Evolutionary conservation across 2,888 invertebrate genomes (phyloP).

Genomic region (Aphodius granarius): DNA sequence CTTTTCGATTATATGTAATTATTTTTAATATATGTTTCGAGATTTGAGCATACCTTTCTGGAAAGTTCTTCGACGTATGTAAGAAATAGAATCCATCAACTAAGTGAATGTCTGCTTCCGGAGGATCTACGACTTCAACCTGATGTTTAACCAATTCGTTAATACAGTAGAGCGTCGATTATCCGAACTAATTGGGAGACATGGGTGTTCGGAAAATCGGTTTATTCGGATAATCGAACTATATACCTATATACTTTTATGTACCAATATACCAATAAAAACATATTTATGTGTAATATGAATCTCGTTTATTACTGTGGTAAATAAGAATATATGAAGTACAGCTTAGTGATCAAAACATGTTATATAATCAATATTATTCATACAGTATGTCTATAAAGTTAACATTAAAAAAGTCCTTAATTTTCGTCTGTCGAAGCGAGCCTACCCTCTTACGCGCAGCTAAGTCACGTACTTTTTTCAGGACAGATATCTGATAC

Average conservation of each 20-base stretch:
- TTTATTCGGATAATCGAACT: constrained; percentile 15
- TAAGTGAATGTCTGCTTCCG: neutral
- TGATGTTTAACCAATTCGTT: neutral
- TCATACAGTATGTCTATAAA: neutral
- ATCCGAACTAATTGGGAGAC: constrained; percentile 22
- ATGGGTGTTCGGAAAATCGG: constrained; percentile 15
- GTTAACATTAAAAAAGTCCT: neutral
- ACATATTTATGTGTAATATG: neutral
- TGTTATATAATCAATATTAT: neutral
- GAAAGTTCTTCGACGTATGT: neutral
- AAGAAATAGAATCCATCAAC: constrained; percentile 1
- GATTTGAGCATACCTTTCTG: neutral
- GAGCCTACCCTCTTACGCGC: neutral
- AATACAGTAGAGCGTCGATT: constrained; percentile 22
- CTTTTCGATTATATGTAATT: constrained; percentile 35
- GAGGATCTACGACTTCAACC: neutral
- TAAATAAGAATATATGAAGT: neutral
- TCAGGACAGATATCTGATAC: constrained; percentile 9
- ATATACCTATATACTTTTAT: constrained; percentile 11
- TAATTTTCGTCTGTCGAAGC: constrained; percentile 6
- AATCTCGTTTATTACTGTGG: neutral
- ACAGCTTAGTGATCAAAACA: neutral
- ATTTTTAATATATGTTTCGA: constrained; percentile 28
- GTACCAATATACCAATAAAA: neutral
- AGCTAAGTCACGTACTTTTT: constrained; percentile 15